Conservation (phyloP, 2,888 invertebrate genomes). For the Drosophila barbarae region DNA sequence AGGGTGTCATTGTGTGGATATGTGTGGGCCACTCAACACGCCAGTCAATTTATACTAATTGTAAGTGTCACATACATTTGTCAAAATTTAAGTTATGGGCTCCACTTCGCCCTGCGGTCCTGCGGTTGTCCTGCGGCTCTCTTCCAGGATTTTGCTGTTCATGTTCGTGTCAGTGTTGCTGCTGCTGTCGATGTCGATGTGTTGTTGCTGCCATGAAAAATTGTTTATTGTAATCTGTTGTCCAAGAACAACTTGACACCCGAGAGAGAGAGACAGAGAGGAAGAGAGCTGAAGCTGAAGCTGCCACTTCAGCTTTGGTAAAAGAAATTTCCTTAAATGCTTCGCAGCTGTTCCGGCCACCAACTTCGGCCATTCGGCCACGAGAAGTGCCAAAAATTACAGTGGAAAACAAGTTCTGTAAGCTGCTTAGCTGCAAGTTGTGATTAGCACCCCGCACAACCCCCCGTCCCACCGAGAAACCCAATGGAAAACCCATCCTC, state of each 20-base stretch:
- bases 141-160: constrained; percentile 21
- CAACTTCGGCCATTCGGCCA: constrained; percentile 53
- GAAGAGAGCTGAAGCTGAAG: not conserved
- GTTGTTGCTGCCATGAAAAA: constrained; percentile 58
- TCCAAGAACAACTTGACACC: constrained; percentile 49
- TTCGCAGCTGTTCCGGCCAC: constrained; percentile 57
- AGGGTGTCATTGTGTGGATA: constrained; percentile 38
- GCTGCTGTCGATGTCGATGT: constrained; percentile 20
- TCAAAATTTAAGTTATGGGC: constrained; percentile 74
- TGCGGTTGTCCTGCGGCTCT: constrained; percentile 54
- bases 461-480: constrained; percentile 33
- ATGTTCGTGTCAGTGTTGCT: constrained; percentile 15
- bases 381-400: constrained; percentile 53
- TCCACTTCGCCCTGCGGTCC: constrained; percentile 49
- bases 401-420: constrained; percentile 65
- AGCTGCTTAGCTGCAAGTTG: constrained; percentile 73
- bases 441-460: constrained; percentile 67
- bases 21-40: constrained; percentile 74
- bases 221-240: constrained; percentile 70
- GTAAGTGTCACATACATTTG: constrained; percentile 75
- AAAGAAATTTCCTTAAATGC: constrained; percentile 48
- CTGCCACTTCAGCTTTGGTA: constrained; percentile 13
- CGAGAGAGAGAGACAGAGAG: not conserved
- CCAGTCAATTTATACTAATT: constrained; percentile 75
- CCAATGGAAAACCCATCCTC: constrained; percentile 29